These are phyloP conservation scores for Candoia aspera DNA, from an alignment of 2,113 vertebrate genomes.

Conservation along the genomic window DNA sequence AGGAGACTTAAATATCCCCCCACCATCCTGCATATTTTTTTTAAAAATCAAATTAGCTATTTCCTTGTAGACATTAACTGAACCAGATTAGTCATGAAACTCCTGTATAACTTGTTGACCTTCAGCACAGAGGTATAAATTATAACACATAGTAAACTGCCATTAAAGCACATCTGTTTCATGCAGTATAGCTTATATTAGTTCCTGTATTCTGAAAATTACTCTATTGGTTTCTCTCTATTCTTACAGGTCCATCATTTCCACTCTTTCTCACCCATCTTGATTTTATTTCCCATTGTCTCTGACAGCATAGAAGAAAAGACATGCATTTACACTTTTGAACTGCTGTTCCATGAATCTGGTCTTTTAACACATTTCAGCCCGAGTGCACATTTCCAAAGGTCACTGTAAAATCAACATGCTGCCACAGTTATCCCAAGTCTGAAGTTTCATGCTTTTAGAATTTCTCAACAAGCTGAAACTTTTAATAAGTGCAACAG, in stretches of 20 bases:
- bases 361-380: neutral
- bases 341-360: neutral
- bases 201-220: neutral
- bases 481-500: neutral
- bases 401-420: neutral
- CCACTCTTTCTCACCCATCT: neutral
- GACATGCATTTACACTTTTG: neutral
- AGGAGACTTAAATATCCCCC: too few relatives aligned
- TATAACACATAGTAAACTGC: too few relatives aligned
- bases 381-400: neutral
- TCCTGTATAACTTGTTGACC: too few relatives aligned
- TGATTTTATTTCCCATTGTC: neutral
- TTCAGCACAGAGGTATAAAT: too few relatives aligned
- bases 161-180: too few relatives aligned
- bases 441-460: conserved; percentile 18
- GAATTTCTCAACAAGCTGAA: conserved; percentile 27
- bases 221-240: neutral
- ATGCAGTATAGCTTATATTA: too few relatives aligned
- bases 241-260: neutral
- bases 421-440: neutral
- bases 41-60: too few relatives aligned
- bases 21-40: too few relatives aligned
- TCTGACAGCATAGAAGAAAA: neutral
- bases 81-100: too few relatives aligned
- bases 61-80: too few relatives aligned